Base-by-base conservation (phyloP, 2,113 vertebrate genomes). In the Pteropus alecto region DNA sequence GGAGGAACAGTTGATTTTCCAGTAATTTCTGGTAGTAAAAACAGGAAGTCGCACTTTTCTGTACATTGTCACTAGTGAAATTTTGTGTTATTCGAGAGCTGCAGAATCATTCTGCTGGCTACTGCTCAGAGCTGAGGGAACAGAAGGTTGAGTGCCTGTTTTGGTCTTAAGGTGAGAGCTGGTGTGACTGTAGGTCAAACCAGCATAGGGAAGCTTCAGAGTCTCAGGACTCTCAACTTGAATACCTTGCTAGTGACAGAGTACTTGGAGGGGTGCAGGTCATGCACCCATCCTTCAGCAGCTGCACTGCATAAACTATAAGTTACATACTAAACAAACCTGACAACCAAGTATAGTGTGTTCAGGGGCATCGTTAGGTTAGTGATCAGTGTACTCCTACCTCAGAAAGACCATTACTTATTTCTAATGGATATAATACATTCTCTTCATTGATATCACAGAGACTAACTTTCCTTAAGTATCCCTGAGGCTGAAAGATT, bases 81-180 rank as follows among this genome's bases (percentile, higher is more conserved):
- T 98, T 99, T 97, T 99, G 99, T 26, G 97, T 98, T 98, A 73
- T 98, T 99, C 92, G 99, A 98, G 65, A 97, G 96, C 93, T 98
- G 98, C 90, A 98, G 98, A 98, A 98, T 99, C 99, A 99, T 99
- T 97, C 99, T 99, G 97, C 28, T 30, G 4, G 8, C 35, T 21
- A 28, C 11, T 83, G 58, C 6, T 2, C 16, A 33, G 58, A 38
- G n/a, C 54, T 15, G 9, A 54, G 28, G 74, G 48, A n/a, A 19
- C 0, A 1, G 30, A 30, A 26, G 30, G 30, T 10, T 18, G 5
- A n/a, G 48, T 77, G 46, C 33, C 74, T 43, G 14, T 67, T 65
- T 68, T 22, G 77, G n/a, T n/a, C 4, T 54, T 21, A 54, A 81
- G 43, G 18, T 35, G n/a, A 61, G 6, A 28, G 26, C 41, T 26